Conservation (phyloP, 2,113 vertebrate genomes). For the Amphilophus citrinellus region DNA sequence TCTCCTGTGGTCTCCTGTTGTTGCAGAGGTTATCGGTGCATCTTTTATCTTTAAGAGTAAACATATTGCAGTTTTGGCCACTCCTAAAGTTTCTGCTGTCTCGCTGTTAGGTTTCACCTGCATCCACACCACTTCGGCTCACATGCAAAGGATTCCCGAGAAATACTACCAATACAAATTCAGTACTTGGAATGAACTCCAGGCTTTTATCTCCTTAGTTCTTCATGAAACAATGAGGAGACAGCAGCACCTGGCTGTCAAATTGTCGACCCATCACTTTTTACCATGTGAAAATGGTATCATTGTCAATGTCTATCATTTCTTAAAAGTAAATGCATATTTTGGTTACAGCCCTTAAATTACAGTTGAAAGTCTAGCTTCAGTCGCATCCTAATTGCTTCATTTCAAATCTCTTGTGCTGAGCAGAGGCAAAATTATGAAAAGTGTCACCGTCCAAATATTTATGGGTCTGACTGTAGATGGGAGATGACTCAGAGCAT, state of each 20-base stretch:
- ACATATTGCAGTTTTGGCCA: neutral
- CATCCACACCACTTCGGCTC: neutral
- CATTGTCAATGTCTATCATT: no score
- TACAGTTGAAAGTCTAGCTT: neutral
- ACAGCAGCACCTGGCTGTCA: neutral
- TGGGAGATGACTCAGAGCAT: slow-evolving; percentile 31
- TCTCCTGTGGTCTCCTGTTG: neutral
- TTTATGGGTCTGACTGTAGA: neutral
- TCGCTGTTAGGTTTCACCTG: neutral
- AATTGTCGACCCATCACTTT: no score
- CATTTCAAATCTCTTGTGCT: neutral
- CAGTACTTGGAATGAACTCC: neutral
- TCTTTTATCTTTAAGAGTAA: neutral
- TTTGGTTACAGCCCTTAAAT: neutral
- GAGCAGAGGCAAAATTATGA: neutral
- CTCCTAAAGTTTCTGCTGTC: neutral
- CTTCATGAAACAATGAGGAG: neutral
- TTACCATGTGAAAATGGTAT: no score
- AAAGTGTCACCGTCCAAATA: neutral
- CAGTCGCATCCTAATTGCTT: neutral
- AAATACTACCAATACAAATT: slow-evolving; percentile 1
- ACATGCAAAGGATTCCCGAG: neutral
- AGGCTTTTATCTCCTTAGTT: neutral
- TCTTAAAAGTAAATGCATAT: neutral
- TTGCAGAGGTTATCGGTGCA: neutral